phyloP scores from a whole-genome alignment of 2,797 vertebrate genomes.

The Epinephelus malabaricus region DNA sequence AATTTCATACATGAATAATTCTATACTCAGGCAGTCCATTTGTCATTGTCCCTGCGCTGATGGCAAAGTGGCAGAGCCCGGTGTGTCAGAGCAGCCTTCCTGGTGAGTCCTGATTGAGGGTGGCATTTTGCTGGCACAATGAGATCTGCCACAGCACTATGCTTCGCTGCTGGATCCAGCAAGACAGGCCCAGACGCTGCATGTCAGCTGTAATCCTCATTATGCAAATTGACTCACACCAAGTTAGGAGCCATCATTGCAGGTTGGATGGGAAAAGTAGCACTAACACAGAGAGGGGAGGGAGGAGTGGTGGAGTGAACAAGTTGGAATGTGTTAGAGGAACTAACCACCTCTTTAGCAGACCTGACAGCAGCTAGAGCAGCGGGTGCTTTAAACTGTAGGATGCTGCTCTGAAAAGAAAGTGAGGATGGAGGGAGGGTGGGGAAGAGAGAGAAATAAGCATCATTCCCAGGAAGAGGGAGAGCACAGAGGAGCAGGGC shows the following conservation, averaged over 20 bases:
- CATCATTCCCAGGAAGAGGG: neutral
- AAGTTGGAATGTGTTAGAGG: conserved; percentile 6
- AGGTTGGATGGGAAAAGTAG: conserved; percentile 35
- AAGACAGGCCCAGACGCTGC: conserved; percentile 66
- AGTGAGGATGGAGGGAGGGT: neutral
- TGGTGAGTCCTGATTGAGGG: conserved; percentile 51
- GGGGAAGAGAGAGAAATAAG: neutral
- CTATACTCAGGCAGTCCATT: conserved; percentile 25
- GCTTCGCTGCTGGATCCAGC: conserved; percentile 44
- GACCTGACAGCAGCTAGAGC: neutral
- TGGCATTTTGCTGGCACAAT: conserved; percentile 65
- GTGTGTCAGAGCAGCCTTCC: conserved; percentile 32
- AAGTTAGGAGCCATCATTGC: conserved; percentile 31
- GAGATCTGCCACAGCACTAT: conserved; percentile 36
- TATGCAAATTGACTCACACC: conserved; percentile 60
- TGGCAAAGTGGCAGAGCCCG: conserved; percentile 10
- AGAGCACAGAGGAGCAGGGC: neutral
- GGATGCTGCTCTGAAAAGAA: conserved; percentile 9
- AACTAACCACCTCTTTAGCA: conserved; percentile 9
- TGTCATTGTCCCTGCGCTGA: conserved; percentile 34
- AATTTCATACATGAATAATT: conserved; percentile 46
- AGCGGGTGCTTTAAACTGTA: conserved; percentile 4
- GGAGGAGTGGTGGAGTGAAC: neutral
- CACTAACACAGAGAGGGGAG: neutral
- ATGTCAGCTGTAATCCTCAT: conserved; percentile 68